Evolutionary conservation across 2,888 invertebrate genomes (phyloP).

Genomic region (Heliconius erato): DNA sequence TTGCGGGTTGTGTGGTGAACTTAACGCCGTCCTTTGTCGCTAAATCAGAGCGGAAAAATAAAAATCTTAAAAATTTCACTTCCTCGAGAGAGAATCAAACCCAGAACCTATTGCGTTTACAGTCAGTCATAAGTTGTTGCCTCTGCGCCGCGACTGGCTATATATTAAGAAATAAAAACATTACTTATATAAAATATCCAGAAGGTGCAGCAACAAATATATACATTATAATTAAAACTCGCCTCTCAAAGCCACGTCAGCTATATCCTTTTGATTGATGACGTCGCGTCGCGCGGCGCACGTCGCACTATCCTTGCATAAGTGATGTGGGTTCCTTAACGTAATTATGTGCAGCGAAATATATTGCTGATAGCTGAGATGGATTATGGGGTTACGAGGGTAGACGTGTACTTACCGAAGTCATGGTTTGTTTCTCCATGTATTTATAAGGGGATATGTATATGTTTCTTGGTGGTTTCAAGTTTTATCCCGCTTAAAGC

Average conservation of each 20-base stretch:
- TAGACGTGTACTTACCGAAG: conserved; percentile 34
- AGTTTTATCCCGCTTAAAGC: not conserved
- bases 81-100: too few relatives aligned
- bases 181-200: not conserved
- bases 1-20: too few relatives aligned
- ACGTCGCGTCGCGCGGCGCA: conserved; percentile 65
- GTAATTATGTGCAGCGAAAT: conserved; percentile 61
- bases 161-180: too few relatives aligned
- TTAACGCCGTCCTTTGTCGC: too few relatives aligned
- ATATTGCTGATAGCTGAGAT: conserved; percentile 54
- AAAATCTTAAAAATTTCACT: too few relatives aligned
- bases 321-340: conserved; percentile 73
- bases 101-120: not conserved
- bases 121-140: not conserved
- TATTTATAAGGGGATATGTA: not conserved
- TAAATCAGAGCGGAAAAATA: too few relatives aligned
- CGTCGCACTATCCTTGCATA: conserved; percentile 62
- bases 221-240: conserved; percentile 9
- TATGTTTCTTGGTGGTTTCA: not conserved
- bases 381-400: conserved; percentile 51
- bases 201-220: not conserved
- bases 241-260: conserved; percentile 53
- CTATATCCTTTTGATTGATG: conserved; percentile 76
- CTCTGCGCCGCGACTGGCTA: too few relatives aligned
- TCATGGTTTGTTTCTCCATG: conserved; percentile 5